These are phyloP conservation scores for Sebastes baramenuke DNA, from an alignment of 2,797 vertebrate genomes.

Conservation along the genomic window DNA sequence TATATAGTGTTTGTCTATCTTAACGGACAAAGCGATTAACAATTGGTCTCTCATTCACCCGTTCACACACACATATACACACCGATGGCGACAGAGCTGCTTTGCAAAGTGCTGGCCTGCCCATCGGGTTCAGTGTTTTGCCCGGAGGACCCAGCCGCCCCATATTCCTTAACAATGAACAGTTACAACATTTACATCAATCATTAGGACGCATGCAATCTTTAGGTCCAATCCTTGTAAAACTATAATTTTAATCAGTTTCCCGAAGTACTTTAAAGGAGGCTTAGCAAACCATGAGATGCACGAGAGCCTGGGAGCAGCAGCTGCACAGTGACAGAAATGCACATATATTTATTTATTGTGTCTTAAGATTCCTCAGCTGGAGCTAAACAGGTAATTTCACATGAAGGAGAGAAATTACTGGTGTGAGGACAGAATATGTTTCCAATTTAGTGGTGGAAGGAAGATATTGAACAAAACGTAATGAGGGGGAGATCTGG, in stretches of 20 bases:
- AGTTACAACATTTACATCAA: not conserved
- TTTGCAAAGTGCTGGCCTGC: not conserved
- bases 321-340: slow-evolving; percentile 16
- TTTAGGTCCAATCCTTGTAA: not conserved
- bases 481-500: slow-evolving; percentile 5
- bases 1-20: not conserved
- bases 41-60: not conserved
- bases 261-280: slow-evolving; percentile 15
- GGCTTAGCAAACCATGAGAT: slow-evolving; percentile 11
- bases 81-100: not conserved
- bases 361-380: slow-evolving; percentile 20
- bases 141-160: not conserved
- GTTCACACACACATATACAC: not conserved
- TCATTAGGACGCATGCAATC: not conserved
- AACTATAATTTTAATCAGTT: slow-evolving; percentile 35
- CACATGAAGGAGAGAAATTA: slow-evolving; percentile 19
- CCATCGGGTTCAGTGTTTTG: not conserved
- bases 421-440: slow-evolving; percentile 25
- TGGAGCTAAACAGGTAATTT: slow-evolving; percentile 38
- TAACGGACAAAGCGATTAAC: not conserved
- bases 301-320: slow-evolving; percentile 10
- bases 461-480: slow-evolving; percentile 19
- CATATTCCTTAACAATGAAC: not conserved
- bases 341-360: slow-evolving; percentile 35
- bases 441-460: slow-evolving; percentile 28